Percentiles rank a stretch among this genome's conserved stretches.
Conservation (phyloP, 2,797 vertebrate species). For the Urophycis tenuis region DNA sequence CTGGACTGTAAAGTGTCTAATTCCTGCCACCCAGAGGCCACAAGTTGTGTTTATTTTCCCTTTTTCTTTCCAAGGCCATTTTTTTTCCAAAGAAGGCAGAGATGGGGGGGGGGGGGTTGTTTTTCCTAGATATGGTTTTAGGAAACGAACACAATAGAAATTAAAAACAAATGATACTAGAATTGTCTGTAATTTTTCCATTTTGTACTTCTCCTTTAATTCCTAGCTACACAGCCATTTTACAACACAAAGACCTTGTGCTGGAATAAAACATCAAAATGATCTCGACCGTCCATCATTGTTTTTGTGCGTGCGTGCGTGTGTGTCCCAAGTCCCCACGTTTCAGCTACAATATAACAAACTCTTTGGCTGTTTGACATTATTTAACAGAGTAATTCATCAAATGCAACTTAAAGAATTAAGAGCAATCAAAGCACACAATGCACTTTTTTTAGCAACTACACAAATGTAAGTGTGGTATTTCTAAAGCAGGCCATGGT, state of each 20-base stretch:
- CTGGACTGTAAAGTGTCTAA: slow-evolving; percentile 44
- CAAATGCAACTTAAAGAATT: background rate
- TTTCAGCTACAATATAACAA: background rate
- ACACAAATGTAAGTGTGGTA: background rate
- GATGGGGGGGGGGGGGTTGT: slow-evolving; percentile 31
- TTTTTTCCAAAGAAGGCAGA: slow-evolving; percentile 66
- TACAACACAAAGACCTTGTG: slow-evolving; percentile 74
- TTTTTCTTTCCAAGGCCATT: slow-evolving; percentile 27
- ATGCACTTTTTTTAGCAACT: background rate
- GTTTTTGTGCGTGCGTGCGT: slow-evolving; percentile 19
- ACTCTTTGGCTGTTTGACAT: background rate
- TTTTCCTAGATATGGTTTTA: slow-evolving; percentile 68
- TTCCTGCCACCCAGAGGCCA: slow-evolving; percentile 35
- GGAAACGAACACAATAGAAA: slow-evolving; percentile 65
- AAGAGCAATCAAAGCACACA: background rate
- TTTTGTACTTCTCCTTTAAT: slow-evolving; percentile 76
- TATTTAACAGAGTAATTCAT: background rate
- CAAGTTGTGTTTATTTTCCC: slow-evolving; percentile 24
- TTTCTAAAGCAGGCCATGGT: background rate
- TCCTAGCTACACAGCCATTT: slow-evolving; percentile 76
- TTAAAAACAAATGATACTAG: slow-evolving; percentile 69
- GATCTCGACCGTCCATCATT: slow-evolving; percentile 40
- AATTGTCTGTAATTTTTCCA: slow-evolving; percentile 71
- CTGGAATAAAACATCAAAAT: slow-evolving; percentile 77
- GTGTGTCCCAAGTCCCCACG: background rate